Base-by-base conservation (phyloP, 2,797 vertebrate genomes). In the Lutjanus campechanus region DNA sequence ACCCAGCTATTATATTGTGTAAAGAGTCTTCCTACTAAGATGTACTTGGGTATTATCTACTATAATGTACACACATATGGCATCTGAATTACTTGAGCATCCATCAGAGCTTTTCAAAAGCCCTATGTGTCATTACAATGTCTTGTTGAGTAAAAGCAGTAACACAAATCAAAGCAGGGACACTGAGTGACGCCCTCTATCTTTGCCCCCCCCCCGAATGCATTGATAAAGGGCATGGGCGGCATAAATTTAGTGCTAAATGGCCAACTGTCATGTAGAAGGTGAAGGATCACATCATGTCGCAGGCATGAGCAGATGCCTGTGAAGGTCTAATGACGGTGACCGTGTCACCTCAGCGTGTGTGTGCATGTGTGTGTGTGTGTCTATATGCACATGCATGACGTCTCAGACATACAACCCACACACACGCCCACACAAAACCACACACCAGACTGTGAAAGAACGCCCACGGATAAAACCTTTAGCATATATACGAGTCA, bases 191-290 rank as follows among this genome's bases (percentile, higher is more conserved):
- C 83, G 43, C 82, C 85, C 84, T 79, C 86, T 88, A 87, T 89
- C 82, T 25, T 25, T 80, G 58, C 73, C 19, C 72, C 66, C 59
- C 53, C 29, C 41, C 70, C 56, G 73, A 75, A 89, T 82, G 89
- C 93, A 83, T 66, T 88, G 93, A 93, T 95, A 95, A 95, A 95
- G 93, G 93, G 90, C 93, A 92, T 78, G 86, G 88, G 89, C 82
- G 90, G 92, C 94, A 95, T 95, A 95, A 89, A 94, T 95, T 94
- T 90, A 73, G 71, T 78, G 81, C 89, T 95, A 94, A 94, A 94
- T 93, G 90, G 92, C 81, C 81, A 71, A 82, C 93, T 94, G 93
- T 93, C 94, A 93, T 93, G 93, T 92, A 87, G 89, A 90, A 90
- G 92, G 91, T 95, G 93, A 95, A 82, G 90, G 94, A 95, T 95